Conservation (phyloP, 2,888 invertebrate species). For the Nebria brevicollis region DNA sequence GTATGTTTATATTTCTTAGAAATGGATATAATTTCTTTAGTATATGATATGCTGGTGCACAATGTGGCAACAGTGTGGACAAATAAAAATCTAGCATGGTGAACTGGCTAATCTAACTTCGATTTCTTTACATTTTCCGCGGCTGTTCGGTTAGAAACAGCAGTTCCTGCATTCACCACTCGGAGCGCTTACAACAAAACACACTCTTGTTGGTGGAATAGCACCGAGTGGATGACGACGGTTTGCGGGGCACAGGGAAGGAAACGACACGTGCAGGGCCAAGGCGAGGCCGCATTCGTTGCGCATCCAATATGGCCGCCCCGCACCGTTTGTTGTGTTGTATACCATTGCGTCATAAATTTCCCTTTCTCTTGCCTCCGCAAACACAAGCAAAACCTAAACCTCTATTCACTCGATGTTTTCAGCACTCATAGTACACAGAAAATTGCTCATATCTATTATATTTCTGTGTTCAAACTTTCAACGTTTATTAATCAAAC, state of each 20-base stretch:
- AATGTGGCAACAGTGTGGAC: not conserved
- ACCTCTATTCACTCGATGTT: constrained; percentile 1
- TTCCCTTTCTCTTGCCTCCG: constrained; percentile 40
- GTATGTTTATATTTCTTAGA: not conserved
- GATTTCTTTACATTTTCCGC: not conserved
- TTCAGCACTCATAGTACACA: constrained; percentile 4
- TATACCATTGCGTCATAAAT: constrained; percentile 37
- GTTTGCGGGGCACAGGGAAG: not conserved
- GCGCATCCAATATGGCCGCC: constrained; percentile 41
- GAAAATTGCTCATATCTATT: constrained; percentile 24
- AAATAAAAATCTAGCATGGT: not conserved
- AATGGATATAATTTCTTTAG: not conserved
- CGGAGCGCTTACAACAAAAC: not conserved
- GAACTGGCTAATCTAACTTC: constrained; percentile 1
- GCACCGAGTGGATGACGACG: not conserved
- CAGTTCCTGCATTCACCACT: not conserved
- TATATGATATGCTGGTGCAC: not conserved
- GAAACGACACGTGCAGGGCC: constrained; percentile 44
- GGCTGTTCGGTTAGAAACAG: not conserved
- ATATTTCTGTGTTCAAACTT: not conserved
- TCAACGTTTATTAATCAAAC: constrained; percentile 8
- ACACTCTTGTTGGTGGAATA: not conserved
- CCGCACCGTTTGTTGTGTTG: constrained; percentile 9
- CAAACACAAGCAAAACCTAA: not conserved
- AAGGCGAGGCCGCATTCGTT: constrained; percentile 45